A percentile compares a stretch with the other conserved stretches of the same genome.
These are phyloP conservation scores for Caenorhabditis remanei DNA, from an alignment of 1,140 invertebrate species.

Conservation along the genomic window DNA sequence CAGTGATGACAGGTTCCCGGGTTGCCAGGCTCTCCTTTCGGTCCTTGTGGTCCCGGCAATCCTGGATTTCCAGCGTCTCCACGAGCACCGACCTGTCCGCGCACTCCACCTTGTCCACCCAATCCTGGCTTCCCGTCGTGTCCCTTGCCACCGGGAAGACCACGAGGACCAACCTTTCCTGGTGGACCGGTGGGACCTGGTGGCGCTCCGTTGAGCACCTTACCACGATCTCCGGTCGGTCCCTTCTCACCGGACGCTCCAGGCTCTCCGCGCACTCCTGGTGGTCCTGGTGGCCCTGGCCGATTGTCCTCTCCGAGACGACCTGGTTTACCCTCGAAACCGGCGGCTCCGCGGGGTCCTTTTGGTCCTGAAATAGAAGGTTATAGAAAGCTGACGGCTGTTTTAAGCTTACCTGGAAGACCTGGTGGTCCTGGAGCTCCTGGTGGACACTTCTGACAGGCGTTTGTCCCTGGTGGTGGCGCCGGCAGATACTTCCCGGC, in stretches of 20 bases:
- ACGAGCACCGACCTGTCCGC: constrained; percentile 62
- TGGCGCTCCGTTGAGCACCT: constrained; percentile 68
- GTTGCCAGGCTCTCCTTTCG: constrained; percentile 65
- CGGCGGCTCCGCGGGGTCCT: constrained; percentile 67
- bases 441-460: constrained; percentile 72
- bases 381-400: background rate
- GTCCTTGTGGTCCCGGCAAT: constrained; percentile 66
- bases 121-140: constrained; percentile 60
- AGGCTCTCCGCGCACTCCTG: constrained; percentile 67
- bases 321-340: constrained; percentile 62
- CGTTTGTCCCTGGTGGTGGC: constrained; percentile 71
- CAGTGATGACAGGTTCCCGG: constrained; percentile 64
- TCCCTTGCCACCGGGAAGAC: constrained; percentile 38
- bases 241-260: constrained; percentile 67
- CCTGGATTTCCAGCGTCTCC: constrained; percentile 67
- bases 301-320: constrained; percentile 64
- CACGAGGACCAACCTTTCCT: constrained; percentile 61
- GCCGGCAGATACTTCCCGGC: constrained; percentile 75
- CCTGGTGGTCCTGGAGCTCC: constrained; percentile 63
- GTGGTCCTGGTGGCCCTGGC: constrained; percentile 66
- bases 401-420: constrained; percentile 40
- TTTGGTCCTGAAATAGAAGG: constrained; percentile 58
- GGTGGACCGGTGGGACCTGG: constrained; percentile 66
- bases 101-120: constrained; percentile 57
- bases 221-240: constrained; percentile 69